Evolutionary conservation across 2,113 vertebrate species (phyloP), one percentile per base, ranked within the genome.

Genomic region (Gymnocephalus cernua): DNA sequence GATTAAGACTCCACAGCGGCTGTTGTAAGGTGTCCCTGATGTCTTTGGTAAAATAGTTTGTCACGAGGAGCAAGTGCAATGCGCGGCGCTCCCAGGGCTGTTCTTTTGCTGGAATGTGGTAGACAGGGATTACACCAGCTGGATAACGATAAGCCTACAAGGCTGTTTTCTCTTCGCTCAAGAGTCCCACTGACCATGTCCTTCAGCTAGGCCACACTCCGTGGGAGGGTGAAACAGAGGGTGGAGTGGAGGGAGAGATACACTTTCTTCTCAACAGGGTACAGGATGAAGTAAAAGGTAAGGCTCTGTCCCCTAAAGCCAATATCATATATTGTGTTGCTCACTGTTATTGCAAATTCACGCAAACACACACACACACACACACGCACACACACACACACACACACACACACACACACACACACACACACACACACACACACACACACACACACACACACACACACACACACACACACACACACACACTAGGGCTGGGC

Each of bases 71-170:
- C 77, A 53, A 51, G 47, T 41, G 54, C 23, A 12, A 80, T 50
- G 77, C 69, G 27, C 51, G 78, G 64, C 74, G 9, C 75, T 86
- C 85, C 54, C 56, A 66, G 77, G 70, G 35, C 87, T 83, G 81
- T 61, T 77, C 48, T 77, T 88, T 74, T 80, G 70, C 84, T 54
- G 71, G 64, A 70, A 85, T 79, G 83, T 68, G 69, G 68, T 47
- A 80, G 86, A 92, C 79, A 68, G 78, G 89, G 92, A 91, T 91
- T 93, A 94, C 72, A 80, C 84, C 79, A 76, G 91, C 88, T 85
- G 92, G 84, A 89, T 80, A 82, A 82, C 68, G 76, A 93, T 93
- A 92, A 92, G 89, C 83, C 88, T 84, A 48, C 74, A 78, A 84
- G 72, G 82, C 86, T 75, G 70, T 88, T 91, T 89, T 86, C 82